Base-by-base conservation (phyloP, 2,797 vertebrate genomes). In the Lycodopsis pacificus region DNA sequence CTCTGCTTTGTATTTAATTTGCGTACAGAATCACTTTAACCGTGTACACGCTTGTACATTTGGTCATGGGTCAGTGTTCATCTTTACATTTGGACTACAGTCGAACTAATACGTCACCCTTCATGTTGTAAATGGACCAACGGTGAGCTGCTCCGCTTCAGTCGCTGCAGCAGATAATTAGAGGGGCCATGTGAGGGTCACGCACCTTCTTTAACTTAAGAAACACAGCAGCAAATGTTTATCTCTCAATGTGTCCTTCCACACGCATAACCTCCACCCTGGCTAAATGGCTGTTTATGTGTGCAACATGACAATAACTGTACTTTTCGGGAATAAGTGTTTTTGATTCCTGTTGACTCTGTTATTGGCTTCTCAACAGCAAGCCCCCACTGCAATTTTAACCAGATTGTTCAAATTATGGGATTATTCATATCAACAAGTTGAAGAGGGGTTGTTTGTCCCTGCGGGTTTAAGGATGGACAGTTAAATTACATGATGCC, bases 241-340 rank as follows among this genome's bases (percentile, higher is more conserved):
- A 85, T 65, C 79, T 83, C 49, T 56, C 65, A 84, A 70, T 49
- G 64, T 71, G 79, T 81, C 88, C 78, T 71, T 84, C 87, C 71
- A 84, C 82, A 76, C 73, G 51, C 74, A 19, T 83, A 89, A 82
- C 86, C 88, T 88, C 89, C 91, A 79, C 91, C 88, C 83, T 61
- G 61, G 67, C 76, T 82, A 93, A 95, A 95, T 93, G 72, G 90
- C 86, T 94, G 93, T 95, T 95, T 95, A 93, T 71, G 83, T 54
- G 19, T 64, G 85, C 86, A 88, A 61, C 76, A 27, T 58, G 71
- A 87, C 93, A 93, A 95, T 95, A 87, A 93, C 91, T 82, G 86
- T 92, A 91, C 87, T 93, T 94, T 91, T n/a, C 73, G 76, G 51
- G 84, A 94, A 95, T 91, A 92, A 92, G 91, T 90, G 89, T 92